These are phyloP conservation scores for Pelvicachromis taeniatus DNA, from an alignment of 2,113 vertebrate genomes.

Conservation along the genomic window DNA sequence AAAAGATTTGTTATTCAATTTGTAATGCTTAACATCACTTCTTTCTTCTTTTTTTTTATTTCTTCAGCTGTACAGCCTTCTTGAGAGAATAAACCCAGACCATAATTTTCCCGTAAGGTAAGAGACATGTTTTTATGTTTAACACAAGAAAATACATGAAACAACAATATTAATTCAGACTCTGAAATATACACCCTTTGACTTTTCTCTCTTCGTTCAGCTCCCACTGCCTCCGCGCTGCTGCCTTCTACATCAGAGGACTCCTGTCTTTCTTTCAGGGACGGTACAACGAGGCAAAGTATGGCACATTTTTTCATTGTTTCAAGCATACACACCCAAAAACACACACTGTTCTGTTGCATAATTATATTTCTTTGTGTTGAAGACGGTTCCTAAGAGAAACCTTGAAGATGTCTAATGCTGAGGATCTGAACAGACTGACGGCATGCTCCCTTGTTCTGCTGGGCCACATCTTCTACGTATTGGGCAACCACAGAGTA, in stretches of 20 bases:
- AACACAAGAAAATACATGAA: neutral
- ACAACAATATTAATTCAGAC: neutral
- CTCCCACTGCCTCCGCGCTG: conserved; percentile 94
- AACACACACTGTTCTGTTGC: too few relatives aligned
- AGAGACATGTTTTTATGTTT: neutral
- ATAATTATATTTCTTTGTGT: neutral
- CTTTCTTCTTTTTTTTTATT: neutral
- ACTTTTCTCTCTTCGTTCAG: conserved; percentile 57
- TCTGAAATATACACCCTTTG: neutral
- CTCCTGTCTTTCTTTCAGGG: conserved; percentile 99
- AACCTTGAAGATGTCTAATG: conserved; percentile 98
- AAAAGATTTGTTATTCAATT: neutral
- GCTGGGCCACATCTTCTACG: conserved; percentile 97
- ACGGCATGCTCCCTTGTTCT: conserved; percentile 96
- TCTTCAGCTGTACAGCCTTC: conserved; percentile 86
- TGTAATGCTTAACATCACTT: neutral
- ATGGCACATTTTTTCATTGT: conserved; percentile 36
- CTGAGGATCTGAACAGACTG: conserved; percentile 93
- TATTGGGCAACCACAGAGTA: conserved; percentile 95
- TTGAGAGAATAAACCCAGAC: conserved; percentile 97
- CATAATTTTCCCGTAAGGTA: conserved; percentile 98
- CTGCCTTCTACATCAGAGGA: conserved; percentile 95
- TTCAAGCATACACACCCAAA: neutral
- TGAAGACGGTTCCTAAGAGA: conserved; percentile 90
- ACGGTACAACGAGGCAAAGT: conserved; percentile 98